Percentiles rank a stretch among this genome's conserved stretches.
Evolutionary conservation across 1,140 invertebrate genomes (phyloP).

Genomic region (Coboldia fuscipes): DNA sequence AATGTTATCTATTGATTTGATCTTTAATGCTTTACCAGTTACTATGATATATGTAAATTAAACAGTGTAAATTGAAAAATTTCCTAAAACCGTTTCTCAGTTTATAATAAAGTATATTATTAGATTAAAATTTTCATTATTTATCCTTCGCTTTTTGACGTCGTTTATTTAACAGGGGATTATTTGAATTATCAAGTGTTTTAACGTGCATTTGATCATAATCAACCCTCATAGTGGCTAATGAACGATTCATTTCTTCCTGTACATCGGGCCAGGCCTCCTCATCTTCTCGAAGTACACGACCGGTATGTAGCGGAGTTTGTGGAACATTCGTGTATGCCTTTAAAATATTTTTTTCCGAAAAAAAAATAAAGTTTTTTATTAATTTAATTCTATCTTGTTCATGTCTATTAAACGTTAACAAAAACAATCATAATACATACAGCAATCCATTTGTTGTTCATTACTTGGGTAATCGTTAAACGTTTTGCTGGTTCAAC

Average conservation of each 20-base stretch:
- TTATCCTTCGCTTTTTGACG: slow-evolving; percentile 32
- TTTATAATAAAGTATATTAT: too few relatives aligned
- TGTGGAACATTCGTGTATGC: slow-evolving; percentile 78
- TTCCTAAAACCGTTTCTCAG: too few relatives aligned
- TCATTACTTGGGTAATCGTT: slow-evolving; percentile 77
- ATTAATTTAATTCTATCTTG: slow-evolving; percentile 2
- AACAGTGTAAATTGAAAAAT: too few relatives aligned
- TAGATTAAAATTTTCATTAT: too few relatives aligned
- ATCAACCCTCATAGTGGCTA: slow-evolving; percentile 92
- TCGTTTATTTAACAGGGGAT: slow-evolving; percentile 73
- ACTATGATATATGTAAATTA: too few relatives aligned
- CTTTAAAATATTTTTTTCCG: slow-evolving; percentile 26
- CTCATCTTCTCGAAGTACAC: slow-evolving; percentile 70
- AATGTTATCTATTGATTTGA: too few relatives aligned
- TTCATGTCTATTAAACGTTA: not conserved
- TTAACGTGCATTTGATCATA: slow-evolving; percentile 83
- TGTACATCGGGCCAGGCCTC: slow-evolving; percentile 92
- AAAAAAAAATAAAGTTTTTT: slow-evolving; percentile 5
- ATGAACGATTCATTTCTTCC: slow-evolving; percentile 92
- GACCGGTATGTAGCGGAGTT: slow-evolving; percentile 77
- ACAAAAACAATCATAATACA: slow-evolving; percentile 17
- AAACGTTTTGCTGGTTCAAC: slow-evolving; percentile 80
- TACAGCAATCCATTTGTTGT: slow-evolving; percentile 76
- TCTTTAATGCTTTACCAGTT: too few relatives aligned
- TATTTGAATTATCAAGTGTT: slow-evolving; percentile 74